Conservation (phyloP, 2,888 invertebrate species). For the Athalia cordata region DNA sequence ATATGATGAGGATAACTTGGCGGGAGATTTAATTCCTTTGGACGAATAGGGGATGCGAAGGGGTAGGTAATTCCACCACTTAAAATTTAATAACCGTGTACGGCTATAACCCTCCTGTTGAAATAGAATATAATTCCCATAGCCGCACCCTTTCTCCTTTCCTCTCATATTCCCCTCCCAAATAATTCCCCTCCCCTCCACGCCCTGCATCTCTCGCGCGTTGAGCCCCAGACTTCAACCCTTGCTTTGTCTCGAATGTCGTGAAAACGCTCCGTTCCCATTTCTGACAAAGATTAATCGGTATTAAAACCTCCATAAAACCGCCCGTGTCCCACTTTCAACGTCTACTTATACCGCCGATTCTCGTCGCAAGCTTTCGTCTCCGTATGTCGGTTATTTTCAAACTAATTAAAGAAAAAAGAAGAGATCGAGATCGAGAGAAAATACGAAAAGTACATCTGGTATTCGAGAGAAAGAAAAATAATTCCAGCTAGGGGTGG, state of each 20-base stretch:
- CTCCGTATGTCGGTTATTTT: background rate
- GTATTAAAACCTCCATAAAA: slow-evolving; percentile 33
- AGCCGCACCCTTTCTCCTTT: too few relatives aligned
- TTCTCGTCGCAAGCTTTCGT: background rate
- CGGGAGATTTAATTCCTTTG: slow-evolving; percentile 20
- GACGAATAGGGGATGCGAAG: background rate
- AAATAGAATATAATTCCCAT: slow-evolving; percentile 37
- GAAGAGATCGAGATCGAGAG: background rate
- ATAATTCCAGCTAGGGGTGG: too few relatives aligned
- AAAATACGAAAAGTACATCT: background rate
- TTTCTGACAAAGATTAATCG: slow-evolving; percentile 38
- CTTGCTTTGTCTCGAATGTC: slow-evolving; percentile 38
- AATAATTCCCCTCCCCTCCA: background rate
- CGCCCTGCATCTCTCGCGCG: background rate
- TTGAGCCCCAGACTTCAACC: slow-evolving; percentile 30
- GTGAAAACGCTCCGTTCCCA: slow-evolving; percentile 16
- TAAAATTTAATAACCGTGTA: slow-evolving; percentile 47
- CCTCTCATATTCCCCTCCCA: too few relatives aligned
- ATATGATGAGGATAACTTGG: slow-evolving; percentile 27
- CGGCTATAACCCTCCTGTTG: slow-evolving; percentile 19
- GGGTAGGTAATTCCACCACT: slow-evolving; percentile 37
- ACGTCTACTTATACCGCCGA: background rate
- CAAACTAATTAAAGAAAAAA: background rate
- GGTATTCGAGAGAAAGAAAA: too few relatives aligned
- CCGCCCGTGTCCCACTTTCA: background rate